Percentiles rank a stretch among this genome's conserved stretches.
Conservation (phyloP, 2,113 vertebrate genomes). For the Brienomyrus brachyistius region DNA sequence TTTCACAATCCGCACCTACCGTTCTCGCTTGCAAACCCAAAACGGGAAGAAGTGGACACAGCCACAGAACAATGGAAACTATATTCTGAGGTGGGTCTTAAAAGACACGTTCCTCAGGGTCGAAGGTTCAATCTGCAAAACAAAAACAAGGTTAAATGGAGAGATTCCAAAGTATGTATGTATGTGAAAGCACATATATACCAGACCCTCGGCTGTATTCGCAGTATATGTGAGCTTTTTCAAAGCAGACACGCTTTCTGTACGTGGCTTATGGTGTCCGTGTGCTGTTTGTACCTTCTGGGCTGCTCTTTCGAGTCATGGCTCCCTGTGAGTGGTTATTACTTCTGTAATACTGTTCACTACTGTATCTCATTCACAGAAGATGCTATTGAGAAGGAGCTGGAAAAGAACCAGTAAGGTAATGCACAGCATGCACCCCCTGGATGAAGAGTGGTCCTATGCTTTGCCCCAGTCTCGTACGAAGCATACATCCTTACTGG, state of each 20-base stretch:
- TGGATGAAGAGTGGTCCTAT: slow-evolving; percentile 31
- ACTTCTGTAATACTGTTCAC: slow-evolving; percentile 75
- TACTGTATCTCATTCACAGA: slow-evolving; percentile 96
- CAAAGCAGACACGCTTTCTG: slow-evolving; percentile 17
- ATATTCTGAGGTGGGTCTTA: neutral
- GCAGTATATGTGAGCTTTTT: slow-evolving; percentile 16
- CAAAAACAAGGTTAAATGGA: neutral
- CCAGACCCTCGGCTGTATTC: neutral
- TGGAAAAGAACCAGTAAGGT: slow-evolving; percentile 99
- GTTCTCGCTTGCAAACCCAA: neutral
- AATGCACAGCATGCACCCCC: slow-evolving; percentile 75
- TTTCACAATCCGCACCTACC: neutral
- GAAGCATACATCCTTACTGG: slow-evolving; percentile 25
- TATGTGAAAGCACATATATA: neutral
- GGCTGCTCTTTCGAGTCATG: slow-evolving; percentile 36
- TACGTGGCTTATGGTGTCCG: slow-evolving; percentile 36
- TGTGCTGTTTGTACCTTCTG: slow-evolving; percentile 35
- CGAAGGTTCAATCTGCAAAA: neutral
- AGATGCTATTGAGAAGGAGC: slow-evolving; percentile 97
- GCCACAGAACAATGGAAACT: neutral
- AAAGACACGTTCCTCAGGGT: neutral
- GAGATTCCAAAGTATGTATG: neutral
- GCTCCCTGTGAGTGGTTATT: slow-evolving; percentile 57
- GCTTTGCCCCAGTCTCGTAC: slow-evolving; percentile 17
- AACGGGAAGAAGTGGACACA: neutral